A percentile compares a stretch with the other conserved stretches of the same genome.
Conservation (phyloP, 2,888 invertebrate genomes). For the Nymphalis polychloros region DNA sequence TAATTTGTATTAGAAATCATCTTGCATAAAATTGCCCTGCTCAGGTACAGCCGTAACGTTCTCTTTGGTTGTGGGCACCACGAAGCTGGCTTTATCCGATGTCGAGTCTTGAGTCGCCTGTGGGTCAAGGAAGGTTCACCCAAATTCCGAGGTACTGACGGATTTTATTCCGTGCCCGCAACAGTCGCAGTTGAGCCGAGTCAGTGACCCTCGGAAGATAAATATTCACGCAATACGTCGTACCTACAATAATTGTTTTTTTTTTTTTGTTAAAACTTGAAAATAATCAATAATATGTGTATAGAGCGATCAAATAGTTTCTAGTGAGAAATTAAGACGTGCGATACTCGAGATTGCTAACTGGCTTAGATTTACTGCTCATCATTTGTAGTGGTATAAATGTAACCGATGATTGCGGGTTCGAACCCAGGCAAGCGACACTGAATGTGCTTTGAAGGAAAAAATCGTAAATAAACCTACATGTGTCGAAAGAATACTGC, state of each 20-base stretch:
- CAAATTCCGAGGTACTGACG: conserved; percentile 81
- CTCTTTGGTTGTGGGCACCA: conserved; percentile 22
- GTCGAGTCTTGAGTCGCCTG: conserved; percentile 21
- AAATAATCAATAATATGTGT: no score
- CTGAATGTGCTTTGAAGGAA: no score
- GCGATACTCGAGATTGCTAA: no score
- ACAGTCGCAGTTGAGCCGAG: conserved; percentile 45
- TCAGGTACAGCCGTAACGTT: conserved; percentile 19
- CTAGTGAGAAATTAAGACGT: no score
- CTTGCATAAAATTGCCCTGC: conserved; percentile 15
- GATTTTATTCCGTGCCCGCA: conserved; percentile 68
- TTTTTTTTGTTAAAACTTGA: not conserved
- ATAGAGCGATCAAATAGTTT: no score
- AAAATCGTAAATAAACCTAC: no score
- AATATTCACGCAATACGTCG: conserved; percentile 98
- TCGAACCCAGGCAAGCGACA: no score
- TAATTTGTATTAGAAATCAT: conserved; percentile 14
- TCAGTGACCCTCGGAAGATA: conserved; percentile 88
- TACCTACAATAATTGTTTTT: conserved; percentile 78
- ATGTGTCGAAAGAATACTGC: no score
- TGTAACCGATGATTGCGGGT: no score
- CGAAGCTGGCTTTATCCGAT: conserved; percentile 26
- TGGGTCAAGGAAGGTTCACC: conserved; percentile 51
- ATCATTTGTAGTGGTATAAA: no score
- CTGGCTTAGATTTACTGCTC: no score